These are phyloP conservation scores for Apomyelois bistriatella DNA, from an alignment of 2,888 invertebrate species.

Conservation along the genomic window DNA sequence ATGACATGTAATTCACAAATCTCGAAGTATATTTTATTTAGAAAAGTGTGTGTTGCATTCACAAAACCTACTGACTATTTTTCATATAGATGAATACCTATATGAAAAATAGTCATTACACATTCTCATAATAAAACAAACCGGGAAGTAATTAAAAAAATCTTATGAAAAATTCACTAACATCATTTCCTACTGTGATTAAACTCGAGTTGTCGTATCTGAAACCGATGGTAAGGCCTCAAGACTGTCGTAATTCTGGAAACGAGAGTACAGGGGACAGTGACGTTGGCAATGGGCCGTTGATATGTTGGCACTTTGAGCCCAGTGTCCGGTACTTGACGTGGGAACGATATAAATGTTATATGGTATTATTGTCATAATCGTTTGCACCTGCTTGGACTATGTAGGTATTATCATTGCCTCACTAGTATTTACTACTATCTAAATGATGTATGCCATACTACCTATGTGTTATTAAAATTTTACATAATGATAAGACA, in stretches of 20 bases:
- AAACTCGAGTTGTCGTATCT: conserved; percentile 1
- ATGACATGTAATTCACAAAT: too few relatives aligned
- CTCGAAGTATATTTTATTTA: too few relatives aligned
- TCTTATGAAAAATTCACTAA: too few relatives aligned
- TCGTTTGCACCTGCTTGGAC: conserved; percentile 2
- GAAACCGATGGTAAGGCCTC: conserved; percentile 29
- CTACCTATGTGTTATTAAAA: too few relatives aligned
- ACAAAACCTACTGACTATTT: too few relatives aligned
- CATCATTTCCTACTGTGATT: background rate
- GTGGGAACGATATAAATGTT: conserved; percentile 47
- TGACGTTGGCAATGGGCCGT: conserved; percentile 53
- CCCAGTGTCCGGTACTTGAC: conserved; percentile 49
- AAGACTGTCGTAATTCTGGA: conserved; percentile 44
- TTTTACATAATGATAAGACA: too few relatives aligned
- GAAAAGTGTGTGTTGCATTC: too few relatives aligned
- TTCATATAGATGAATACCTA: too few relatives aligned
- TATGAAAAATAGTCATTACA: too few relatives aligned
- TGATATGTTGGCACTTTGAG: conserved; percentile 49
- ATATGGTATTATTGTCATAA: conserved; percentile 46
- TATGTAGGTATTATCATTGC: background rate
- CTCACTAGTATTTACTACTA: too few relatives aligned
- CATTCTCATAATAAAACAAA: too few relatives aligned
- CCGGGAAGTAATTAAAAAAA: too few relatives aligned
- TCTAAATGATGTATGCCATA: background rate
- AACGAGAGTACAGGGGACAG: conserved; percentile 47